Evolutionary conservation across 2,888 invertebrate species (phyloP), one percentile per base, ranked within the genome.

Genomic region (Schrankia costaestrigalis): DNA sequence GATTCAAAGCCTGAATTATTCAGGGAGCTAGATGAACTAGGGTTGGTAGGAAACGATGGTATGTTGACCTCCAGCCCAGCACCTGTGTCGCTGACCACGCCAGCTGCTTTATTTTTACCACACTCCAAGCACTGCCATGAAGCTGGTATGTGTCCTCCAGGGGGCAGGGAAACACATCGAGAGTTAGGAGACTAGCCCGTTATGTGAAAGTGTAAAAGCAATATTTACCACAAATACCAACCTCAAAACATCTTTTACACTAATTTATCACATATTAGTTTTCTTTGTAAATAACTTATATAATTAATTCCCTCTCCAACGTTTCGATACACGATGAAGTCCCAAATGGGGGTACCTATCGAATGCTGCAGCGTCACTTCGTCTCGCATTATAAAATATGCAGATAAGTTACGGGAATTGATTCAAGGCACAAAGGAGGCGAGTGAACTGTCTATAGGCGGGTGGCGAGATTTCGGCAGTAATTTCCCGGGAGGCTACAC

Each of bases 361-460:
- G 64, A 62, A 64, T 64, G 65, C 61, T 74, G 74, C 71, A 73
- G 55, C 74, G 71, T 75, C 76, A 74, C 76, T 76, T 71, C 76
- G 74, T 67, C 72, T 80, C 76, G 72, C 73, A 68, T 80, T 82
- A 82, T 86, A 82, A 85, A 85, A 84, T 84, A 85, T 86, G 85
- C 79, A 86, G 78, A 85, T 83, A 83, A 79, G 84, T 83, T 78
- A 81, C 77, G 82, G 84, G 85, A 84, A 86, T 86, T 85, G 85
- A 86, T 86, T 85, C 81, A 64, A 71, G 72, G 78, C 82, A 83
- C 85, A 85, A 82, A 85, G 78, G 82, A 75, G 69, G 65, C 68
- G 59, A 63, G 56, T 63, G 62, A 72, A 59, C 80, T 76, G 83
- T 78, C 81, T 84, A 77, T 79, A 75, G 75, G 65, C 73, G 64